Evolutionary conservation across 2,113 vertebrate genomes (phyloP), one percentile per base, ranked within the genome.

Genomic region (Terrapene triunguis): DNA sequence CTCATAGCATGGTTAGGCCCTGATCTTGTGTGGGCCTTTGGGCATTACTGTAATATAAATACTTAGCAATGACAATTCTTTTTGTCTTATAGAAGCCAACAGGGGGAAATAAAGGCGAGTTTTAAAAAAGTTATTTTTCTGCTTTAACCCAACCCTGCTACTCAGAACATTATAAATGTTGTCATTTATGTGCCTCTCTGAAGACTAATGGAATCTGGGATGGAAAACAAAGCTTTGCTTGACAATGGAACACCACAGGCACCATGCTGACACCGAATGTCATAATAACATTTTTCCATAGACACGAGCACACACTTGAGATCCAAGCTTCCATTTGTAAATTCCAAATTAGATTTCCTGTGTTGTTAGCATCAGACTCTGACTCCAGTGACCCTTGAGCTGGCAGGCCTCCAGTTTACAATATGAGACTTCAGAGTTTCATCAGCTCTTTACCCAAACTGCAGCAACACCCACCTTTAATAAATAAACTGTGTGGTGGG

Each of bases 321-420:
- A 94, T 83, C 54, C 94, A 78, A 94, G 62, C 42, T 88, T 94
- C 16, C 86, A 80, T 97, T 96, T 97, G 76, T 94, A 50, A 80
- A 59, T 94, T 90, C 48, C 80, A 96, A 81, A 48, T 97, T 89
- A 89, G 94, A 87, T 92, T 94, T 96, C 89, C 91, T 92, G 83
- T 35, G 3, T 12, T 97, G 89, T 96, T 95, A 97, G 78, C 92
- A 96, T 81, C 82, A 93, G 85, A 17, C 87, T 96, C 5, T 96
- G 84, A 94, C 88, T 96, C 53, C 51, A 82, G 10, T 94, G 89
- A 97, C 90, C 86, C 88, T 80, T 84, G 83, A 96, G 94, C 95
- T 96, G 93, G 82, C 72, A 87, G 35, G 84, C 69, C 38, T 97
- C 95, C 89, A 95, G 53, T 93, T 93, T 96, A 90, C 72, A 55